phyloP scores from a whole-genome alignment of 2,113 vertebrate species.

The Dasypus novemcinctus region DNA sequence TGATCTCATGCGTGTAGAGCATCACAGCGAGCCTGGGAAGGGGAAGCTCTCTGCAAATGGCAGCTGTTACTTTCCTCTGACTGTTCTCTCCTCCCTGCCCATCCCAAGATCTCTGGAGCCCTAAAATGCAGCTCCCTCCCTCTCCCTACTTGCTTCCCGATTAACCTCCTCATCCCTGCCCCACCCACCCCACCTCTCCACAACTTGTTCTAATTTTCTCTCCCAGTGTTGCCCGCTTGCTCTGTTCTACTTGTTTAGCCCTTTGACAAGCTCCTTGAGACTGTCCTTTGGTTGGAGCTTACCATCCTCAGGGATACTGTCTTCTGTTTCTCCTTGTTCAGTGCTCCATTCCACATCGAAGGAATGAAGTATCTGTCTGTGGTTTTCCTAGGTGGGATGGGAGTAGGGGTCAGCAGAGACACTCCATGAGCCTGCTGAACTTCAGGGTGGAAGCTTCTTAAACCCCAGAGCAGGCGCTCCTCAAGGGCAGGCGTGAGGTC shows the following conservation, averaged over 20 bases:
- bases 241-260: background rate
- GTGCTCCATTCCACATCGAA: background rate
- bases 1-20: rapidly evolving
- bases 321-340: background rate
- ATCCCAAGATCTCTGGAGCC: background rate
- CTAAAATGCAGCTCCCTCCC: background rate
- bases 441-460: background rate
- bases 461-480: background rate
- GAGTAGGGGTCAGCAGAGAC: background rate
- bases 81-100: background rate
- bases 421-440: background rate
- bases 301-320: background rate
- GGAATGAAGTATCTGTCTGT: background rate
- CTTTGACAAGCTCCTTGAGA: background rate
- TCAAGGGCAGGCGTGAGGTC: background rate
- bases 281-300: background rate
- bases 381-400: background rate
- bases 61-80: rapidly evolving
- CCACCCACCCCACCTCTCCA: no score
- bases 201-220: background rate
- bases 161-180: background rate
- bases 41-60: background rate
- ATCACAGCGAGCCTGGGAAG: rapidly evolving
- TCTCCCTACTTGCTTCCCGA: background rate
- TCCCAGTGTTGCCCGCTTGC: background rate